Evolutionary conservation across 2,888 invertebrate species (phyloP).

Genomic region (Idaea aversata): DNA sequence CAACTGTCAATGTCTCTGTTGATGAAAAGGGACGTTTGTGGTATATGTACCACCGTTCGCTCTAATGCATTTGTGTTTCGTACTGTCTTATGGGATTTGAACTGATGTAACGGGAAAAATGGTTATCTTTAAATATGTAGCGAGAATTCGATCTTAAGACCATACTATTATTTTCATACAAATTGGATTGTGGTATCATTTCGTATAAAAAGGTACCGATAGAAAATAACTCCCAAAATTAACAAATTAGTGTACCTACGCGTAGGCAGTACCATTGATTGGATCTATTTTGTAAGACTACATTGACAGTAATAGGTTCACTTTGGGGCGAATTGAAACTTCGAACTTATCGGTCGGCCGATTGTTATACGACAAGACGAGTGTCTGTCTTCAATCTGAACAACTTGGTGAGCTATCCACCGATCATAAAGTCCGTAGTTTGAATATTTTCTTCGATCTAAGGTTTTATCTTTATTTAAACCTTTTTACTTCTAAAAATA

Average conservation of each 20-base stretch:
- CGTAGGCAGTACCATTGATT: too few species aligned
- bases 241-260: too few species aligned
- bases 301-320: neutral
- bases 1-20: neutral
- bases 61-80: neutral
- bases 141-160: neutral
- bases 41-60: neutral
- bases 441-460: neutral
- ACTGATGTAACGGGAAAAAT: neutral
- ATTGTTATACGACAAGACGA: neutral
- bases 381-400: neutral
- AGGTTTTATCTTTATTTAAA: neutral
- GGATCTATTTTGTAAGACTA: too few species aligned
- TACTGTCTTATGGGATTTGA: neutral
- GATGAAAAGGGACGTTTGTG: conserved; percentile 1
- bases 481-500: neutral
- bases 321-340: neutral
- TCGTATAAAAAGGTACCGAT: neutral
- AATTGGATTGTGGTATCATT: neutral
- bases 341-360: neutral
- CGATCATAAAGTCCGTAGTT: neutral
- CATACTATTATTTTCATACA: neutral
- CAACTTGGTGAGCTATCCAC: neutral
- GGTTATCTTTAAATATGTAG: neutral
- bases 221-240: neutral